These are phyloP conservation scores for Daboia siamensis DNA, from an alignment of 2,113 vertebrate species.

Conservation along the genomic window DNA sequence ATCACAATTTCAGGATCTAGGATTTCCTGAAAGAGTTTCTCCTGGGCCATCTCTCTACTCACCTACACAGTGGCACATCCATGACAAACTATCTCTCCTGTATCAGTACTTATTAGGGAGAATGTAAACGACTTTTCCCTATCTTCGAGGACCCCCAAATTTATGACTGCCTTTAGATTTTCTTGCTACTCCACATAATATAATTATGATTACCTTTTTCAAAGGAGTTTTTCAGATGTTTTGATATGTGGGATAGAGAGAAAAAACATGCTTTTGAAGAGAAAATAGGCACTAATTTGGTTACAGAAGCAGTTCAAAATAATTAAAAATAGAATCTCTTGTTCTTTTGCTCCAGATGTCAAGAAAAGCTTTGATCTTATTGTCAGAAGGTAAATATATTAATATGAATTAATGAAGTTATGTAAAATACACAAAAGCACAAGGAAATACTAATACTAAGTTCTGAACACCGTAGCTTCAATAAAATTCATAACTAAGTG, in stretches of 20 bases:
- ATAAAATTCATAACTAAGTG: background rate
- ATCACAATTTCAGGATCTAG: background rate
- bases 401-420: background rate
- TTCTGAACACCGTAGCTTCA: background rate
- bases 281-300: background rate
- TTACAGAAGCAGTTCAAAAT: background rate
- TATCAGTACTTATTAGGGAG: background rate
- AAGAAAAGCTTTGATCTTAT: background rate
- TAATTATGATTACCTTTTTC: background rate
- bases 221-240: background rate
- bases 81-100: background rate
- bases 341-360: background rate
- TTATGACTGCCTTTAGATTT: background rate
- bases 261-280: background rate
- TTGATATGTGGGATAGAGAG: background rate
- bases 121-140: background rate
- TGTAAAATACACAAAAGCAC: background rate
- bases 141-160: background rate
- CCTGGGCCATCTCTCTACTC: background rate
- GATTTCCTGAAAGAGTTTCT: background rate
- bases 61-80: background rate
- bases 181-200: background rate
- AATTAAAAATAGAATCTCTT: background rate
- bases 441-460: background rate
- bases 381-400: background rate